Conservation (phyloP, 1,140 invertebrate species). For the Atta texana region DNA sequence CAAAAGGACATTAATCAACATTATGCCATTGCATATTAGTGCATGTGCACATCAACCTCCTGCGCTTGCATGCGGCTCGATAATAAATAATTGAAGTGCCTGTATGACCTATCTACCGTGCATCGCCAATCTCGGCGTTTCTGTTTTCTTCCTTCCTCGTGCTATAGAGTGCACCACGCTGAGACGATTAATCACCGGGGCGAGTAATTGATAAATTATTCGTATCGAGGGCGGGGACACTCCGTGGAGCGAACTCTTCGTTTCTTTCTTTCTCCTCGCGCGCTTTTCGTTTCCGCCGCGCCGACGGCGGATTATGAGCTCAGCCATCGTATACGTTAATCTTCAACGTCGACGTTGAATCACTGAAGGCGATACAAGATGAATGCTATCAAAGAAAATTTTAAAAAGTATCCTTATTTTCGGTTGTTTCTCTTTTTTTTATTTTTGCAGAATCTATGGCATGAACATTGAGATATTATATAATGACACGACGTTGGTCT, state of each 20-base stretch:
- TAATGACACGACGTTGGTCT: background rate
- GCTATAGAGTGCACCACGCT: constrained; percentile 33
- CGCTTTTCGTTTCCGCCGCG: constrained; percentile 30
- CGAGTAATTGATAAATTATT: constrained; percentile 72
- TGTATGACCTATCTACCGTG: constrained; percentile 60
- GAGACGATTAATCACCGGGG: constrained; percentile 70
- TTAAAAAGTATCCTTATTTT: background rate
- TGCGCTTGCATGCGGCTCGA: constrained; percentile 45
- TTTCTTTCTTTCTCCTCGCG: constrained; percentile 38
- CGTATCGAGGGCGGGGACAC: constrained; percentile 65
- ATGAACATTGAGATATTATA: background rate
- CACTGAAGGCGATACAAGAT: constrained; percentile 18
- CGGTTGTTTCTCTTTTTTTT: background rate
- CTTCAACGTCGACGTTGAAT: constrained; percentile 57
- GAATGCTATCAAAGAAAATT: background rate
- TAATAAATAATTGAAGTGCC: constrained; percentile 64
- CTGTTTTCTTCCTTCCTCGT: constrained; percentile 34
- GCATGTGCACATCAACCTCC: constrained; percentile 56
- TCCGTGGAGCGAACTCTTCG: constrained; percentile 27
- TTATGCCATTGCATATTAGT: constrained; percentile 62
- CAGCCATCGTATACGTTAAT: constrained; percentile 61
- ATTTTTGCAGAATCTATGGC: background rate
- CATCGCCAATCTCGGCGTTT: constrained; percentile 53
- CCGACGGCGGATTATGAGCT: constrained; percentile 56
- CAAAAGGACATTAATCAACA: constrained; percentile 59